Conservation (phyloP, 2,888 invertebrate species). For the Halictus ligatus region DNA sequence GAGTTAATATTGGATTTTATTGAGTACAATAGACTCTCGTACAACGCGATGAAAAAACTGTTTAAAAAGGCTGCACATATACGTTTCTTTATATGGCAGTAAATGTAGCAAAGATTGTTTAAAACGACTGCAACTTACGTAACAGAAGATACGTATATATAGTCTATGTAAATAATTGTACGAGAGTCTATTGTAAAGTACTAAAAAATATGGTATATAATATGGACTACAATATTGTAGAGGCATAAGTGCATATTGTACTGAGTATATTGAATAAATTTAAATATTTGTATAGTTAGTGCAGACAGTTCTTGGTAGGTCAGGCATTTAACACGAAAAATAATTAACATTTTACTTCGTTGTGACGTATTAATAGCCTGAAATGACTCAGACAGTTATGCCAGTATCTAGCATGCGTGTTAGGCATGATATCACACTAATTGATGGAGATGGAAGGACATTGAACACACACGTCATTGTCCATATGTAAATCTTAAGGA, state of each 20-base stretch:
- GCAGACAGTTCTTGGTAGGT: not conserved
- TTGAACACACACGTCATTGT: not conserved
- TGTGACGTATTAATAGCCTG: constrained; percentile 40
- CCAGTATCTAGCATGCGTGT: constrained; percentile 15
- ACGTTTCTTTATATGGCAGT: too few species aligned
- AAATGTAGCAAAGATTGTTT: too few species aligned
- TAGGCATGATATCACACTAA: constrained; percentile 21
- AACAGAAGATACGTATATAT: not conserved
- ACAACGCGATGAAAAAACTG: too few species aligned
- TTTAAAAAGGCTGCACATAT: too few species aligned
- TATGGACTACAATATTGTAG: not conserved
- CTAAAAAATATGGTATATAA: not conserved
- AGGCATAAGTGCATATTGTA: too few species aligned
- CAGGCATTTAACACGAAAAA: not conserved
- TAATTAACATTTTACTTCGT: constrained; percentile 25
- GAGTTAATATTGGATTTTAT: not conserved
- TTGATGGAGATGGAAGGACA: constrained; percentile 1
- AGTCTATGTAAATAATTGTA: not conserved
- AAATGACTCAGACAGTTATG: constrained; percentile 46
- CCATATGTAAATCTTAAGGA: not conserved
- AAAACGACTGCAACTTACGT: not conserved
- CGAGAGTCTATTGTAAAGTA: not conserved
- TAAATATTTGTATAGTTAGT: not conserved
- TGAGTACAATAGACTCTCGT: not conserved
- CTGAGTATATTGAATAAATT: too few species aligned